phyloP scores from a whole-genome alignment of 2,888 invertebrate genomes.

The Papilio demoleus region DNA sequence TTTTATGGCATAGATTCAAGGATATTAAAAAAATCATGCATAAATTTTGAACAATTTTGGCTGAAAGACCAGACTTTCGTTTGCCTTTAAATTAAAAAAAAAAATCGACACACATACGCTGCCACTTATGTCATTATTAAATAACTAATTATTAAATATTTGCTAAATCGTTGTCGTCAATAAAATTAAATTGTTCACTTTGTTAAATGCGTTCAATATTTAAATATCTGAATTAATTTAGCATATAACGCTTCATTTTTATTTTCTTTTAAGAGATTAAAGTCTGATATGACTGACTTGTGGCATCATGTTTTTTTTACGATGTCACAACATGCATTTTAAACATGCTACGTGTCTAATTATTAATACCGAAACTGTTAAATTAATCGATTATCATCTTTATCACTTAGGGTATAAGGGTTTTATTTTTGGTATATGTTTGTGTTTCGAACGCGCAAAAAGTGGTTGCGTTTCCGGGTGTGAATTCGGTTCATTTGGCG shows the following conservation, averaged over 20 bases:
- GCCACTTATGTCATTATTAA: too few relatives aligned
- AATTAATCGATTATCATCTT: constrained; percentile 20
- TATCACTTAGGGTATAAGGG: background rate
- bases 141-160: too few relatives aligned
- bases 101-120: too few relatives aligned
- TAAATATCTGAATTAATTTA: constrained; percentile 31
- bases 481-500: constrained; percentile 75
- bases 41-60: too few relatives aligned
- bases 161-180: too few relatives aligned
- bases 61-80: too few relatives aligned
- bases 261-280: constrained; percentile 43
- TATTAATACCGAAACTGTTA: background rate
- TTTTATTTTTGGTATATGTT: background rate
- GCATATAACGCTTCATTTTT: constrained; percentile 16
- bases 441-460: constrained; percentile 55
- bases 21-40: too few relatives aligned
- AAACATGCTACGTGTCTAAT: constrained; percentile 36
- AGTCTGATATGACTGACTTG: constrained; percentile 43
- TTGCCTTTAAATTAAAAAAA: too few relatives aligned
- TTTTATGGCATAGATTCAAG: too few relatives aligned
- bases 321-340: constrained; percentile 52
- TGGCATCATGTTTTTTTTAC: constrained; percentile 47
- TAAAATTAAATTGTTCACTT: background rate
- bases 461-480: constrained; percentile 58
- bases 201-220: constrained; percentile 2